These are phyloP conservation scores for Takifugu bimaculatus DNA, from an alignment of 2,113 vertebrate species.

Conservation along the genomic window DNA sequence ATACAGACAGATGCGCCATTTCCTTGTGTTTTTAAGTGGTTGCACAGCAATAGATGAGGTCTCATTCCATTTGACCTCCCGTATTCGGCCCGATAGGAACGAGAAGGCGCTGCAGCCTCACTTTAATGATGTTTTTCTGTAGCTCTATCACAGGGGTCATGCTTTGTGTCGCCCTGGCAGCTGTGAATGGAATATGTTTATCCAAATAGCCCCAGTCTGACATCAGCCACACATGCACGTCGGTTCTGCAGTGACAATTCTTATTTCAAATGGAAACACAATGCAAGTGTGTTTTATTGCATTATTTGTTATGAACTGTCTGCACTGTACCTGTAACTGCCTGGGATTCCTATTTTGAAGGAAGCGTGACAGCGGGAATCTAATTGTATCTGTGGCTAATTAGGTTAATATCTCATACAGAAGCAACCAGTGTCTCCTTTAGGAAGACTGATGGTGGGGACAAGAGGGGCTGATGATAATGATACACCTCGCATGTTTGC, in stretches of 20 bases:
- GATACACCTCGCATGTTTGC: slow-evolving; percentile 29
- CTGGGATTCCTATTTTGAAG: not conserved
- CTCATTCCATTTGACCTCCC: slow-evolving; percentile 12
- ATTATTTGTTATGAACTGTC: not conserved
- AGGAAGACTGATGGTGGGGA: slow-evolving; percentile 25
- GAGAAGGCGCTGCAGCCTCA: not conserved
- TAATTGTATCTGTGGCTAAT: slow-evolving; percentile 35
- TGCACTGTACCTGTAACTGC: not conserved
- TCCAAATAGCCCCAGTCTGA: too few species aligned
- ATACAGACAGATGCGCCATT: not conserved
- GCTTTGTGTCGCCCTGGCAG: slow-evolving; percentile 6
- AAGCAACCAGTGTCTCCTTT: slow-evolving; percentile 20
- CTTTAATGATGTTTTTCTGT: slow-evolving; percentile 2
- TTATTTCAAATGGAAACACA: not conserved
- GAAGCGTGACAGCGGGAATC: slow-evolving; percentile 18
- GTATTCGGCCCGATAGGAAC: not conserved
- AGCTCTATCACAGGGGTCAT: not conserved
- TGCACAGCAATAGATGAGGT: slow-evolving; percentile 4
- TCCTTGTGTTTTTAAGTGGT: not conserved
- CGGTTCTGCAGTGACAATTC: not conserved
- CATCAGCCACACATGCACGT: not conserved
- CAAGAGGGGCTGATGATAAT: slow-evolving; percentile 2
- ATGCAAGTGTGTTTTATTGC: not conserved
- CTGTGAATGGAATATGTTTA: not conserved
- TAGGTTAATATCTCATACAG: slow-evolving; percentile 20